phyloP scores from a whole-genome alignment of 2,888 invertebrate species.

The Hololepta plana region DNA sequence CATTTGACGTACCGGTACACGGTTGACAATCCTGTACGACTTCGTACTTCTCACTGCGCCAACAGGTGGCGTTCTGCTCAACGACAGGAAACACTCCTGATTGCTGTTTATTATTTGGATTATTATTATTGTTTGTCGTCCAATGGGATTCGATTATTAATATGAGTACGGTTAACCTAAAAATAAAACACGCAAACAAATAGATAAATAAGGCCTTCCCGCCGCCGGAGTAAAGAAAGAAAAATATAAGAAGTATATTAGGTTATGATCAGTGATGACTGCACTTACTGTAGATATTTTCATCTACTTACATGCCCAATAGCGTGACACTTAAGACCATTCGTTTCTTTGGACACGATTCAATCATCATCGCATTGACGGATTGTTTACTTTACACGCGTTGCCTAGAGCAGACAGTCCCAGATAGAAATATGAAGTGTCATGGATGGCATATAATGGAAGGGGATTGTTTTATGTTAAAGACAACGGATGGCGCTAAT shows the following conservation, averaged over 20 bases:
- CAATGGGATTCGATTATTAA: conserved; percentile 65
- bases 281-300: conserved; percentile 2
- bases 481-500: no score
- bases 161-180: conserved; percentile 61
- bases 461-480: no score
- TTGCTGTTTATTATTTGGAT: conserved; percentile 30
- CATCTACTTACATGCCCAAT: conserved; percentile 48
- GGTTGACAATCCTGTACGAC: conserved; percentile 65
- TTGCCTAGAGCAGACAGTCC: no score
- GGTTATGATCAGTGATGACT: conserved; percentile 5
- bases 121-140: conserved; percentile 33
- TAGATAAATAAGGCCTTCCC: no score
- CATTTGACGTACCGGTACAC: conserved; percentile 47
- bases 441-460: no score
- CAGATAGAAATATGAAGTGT: no score
- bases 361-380: no score
- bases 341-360: conserved; percentile 66
- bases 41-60: conserved; percentile 51
- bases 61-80: conserved; percentile 68
- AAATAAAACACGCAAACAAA: no score
- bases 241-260: conserved; percentile 7
- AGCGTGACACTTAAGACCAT: conserved; percentile 63
- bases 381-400: conserved; percentile 13
- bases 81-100: conserved; percentile 44
- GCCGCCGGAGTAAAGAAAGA: no score